Base-by-base conservation (phyloP, 2,113 vertebrate species). In the Erythrolamprus reginae region DNA sequence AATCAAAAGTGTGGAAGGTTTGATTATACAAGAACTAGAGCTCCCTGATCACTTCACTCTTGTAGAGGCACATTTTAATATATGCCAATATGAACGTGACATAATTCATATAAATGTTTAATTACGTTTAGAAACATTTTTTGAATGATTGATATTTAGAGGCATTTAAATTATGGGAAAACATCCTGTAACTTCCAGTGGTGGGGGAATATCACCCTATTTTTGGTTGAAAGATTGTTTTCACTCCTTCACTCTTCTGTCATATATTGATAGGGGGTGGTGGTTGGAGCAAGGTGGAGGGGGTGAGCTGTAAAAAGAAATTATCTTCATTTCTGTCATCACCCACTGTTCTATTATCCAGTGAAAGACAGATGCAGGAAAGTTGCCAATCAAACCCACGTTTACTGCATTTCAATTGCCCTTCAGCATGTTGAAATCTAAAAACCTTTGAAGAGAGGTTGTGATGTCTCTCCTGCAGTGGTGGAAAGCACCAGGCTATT, bases 301-400 rank as follows among this genome's bases (percentile, higher is more conserved):
- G 91, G 94, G 28, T 50, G 85, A 42, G 51, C 95, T 96, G 94
- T 95, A 96, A 94, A 97, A 97, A 97, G 96, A 97, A 95, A 96
- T 97, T 96, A 95, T 97, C 97, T 97, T 96, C 95, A 88, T 97
- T 97, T 96, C 96, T 97, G 94, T 96, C 95, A 96, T 97, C 96
- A 96, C 95, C 90, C 94, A 95, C 94, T 97, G 97, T 97, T 97
- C 87, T 97, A 95, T 97, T 96, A 96, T 96, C 91, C 96, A 94
- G 91, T 97, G 97, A 97, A 96, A 96, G 97, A 97, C 97, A 97
- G 97, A 96, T 94, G 94, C 96, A 97, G 96, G 95, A 97, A 97
- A 97, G 96, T 97, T 97, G 97, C 97, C 97, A 97, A 84, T 97
- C 97, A 97, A 97, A 96, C 97, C 97, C 97, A 97, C 96, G 5